These are phyloP conservation scores for Malacoctenus gilli DNA, from an alignment of 2,797 vertebrate species.

Conservation along the genomic window DNA sequence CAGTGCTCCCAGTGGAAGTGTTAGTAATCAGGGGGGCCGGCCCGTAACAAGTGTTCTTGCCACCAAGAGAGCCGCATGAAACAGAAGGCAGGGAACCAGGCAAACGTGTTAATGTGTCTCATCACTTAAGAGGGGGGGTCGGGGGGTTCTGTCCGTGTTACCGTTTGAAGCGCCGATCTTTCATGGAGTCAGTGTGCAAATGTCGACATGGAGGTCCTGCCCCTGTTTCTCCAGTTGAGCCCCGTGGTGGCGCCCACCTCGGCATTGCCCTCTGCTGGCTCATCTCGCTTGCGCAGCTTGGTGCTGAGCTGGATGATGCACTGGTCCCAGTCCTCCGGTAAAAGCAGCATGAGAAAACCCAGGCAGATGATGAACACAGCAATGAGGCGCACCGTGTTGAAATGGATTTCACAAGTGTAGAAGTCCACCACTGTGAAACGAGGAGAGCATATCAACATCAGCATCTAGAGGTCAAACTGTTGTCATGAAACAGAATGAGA, in stretches of 20 bases:
- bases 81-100: constrained; percentile 30
- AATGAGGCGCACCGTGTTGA: constrained; percentile 94
- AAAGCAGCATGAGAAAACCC: constrained; percentile 94
- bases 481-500: too few species aligned
- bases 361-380: constrained; percentile 95
- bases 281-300: constrained; percentile 91
- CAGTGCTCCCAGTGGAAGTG: neutral
- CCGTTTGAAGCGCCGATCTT: constrained; percentile 5
- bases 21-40: constrained; percentile 35
- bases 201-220: constrained; percentile 88
- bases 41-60: constrained; percentile 18
- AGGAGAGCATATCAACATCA: neutral
- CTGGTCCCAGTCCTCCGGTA: constrained; percentile 97
- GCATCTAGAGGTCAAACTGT: neutral
- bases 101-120: constrained; percentile 21
- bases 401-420: constrained; percentile 92
- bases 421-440: constrained; percentile 89
- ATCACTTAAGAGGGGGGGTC: neutral
- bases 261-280: constrained; percentile 80
- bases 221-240: constrained; percentile 86
- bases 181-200: constrained; percentile 85
- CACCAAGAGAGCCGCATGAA: constrained; percentile 20
- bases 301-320: constrained; percentile 91
- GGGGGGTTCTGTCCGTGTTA: neutral
- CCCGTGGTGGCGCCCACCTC: constrained; percentile 80